Percentiles rank a stretch among this genome's conserved stretches.
Conservation (phyloP, 2,888 invertebrate species). For the Melitaea athalia region DNA sequence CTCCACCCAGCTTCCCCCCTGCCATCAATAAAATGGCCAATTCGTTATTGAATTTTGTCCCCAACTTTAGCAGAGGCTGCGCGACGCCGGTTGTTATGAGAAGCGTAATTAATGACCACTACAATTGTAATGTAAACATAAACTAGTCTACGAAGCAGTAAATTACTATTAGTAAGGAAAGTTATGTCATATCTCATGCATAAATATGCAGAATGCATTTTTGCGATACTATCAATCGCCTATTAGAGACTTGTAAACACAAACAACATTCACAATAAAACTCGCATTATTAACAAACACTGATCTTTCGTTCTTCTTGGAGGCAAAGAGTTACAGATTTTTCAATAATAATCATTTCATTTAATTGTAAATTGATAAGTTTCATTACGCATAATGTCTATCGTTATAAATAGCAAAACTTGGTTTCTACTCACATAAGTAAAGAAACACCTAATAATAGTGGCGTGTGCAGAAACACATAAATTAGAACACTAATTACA, state of each 20-base stretch:
- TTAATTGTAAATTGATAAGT: slow-evolving; percentile 53
- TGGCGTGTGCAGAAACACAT: slow-evolving; percentile 78
- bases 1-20: slow-evolving; percentile 79
- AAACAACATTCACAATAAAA: slow-evolving; percentile 54
- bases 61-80: slow-evolving; percentile 75
- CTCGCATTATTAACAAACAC: slow-evolving; percentile 58
- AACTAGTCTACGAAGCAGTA: slow-evolving; percentile 58
- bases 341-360: slow-evolving; percentile 49
- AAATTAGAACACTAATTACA: slow-evolving; percentile 82
- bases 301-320: slow-evolving; percentile 57
- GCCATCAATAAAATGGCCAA: slow-evolving; percentile 83
- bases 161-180: slow-evolving; percentile 64
- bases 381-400: slow-evolving; percentile 65
- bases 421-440: slow-evolving; percentile 77
- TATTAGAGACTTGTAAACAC: slow-evolving; percentile 59
- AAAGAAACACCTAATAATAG: slow-evolving; percentile 76
- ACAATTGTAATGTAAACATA: slow-evolving; percentile 72
- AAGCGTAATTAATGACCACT: slow-evolving; percentile 69
- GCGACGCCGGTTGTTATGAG: slow-evolving; percentile 77
- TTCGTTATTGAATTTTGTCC: slow-evolving; percentile 81
- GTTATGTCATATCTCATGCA: slow-evolving; percentile 77
- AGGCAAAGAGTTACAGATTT: slow-evolving; percentile 64
- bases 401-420: slow-evolving; percentile 67
- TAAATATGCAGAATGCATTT: slow-evolving; percentile 63
- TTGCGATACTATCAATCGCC: slow-evolving; percentile 53